These are phyloP conservation scores for Popillia japonica DNA, from an alignment of 1,140 invertebrate genomes.

Conservation along the genomic window DNA sequence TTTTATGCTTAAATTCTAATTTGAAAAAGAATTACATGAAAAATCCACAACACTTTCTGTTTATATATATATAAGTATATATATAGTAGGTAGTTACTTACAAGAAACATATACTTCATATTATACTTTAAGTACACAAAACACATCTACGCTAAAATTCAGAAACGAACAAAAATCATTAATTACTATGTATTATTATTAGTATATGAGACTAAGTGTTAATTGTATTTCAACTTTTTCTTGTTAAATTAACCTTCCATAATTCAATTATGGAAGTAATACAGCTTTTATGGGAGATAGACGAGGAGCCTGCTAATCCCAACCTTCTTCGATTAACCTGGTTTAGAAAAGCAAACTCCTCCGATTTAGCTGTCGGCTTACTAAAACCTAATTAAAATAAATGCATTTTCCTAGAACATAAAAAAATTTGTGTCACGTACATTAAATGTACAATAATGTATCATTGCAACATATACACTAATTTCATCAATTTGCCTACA, in stretches of 20 bases:
- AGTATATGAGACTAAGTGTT: not conserved
- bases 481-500: not conserved
- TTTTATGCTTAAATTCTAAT: slow-evolving; percentile 14
- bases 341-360: too few relatives aligned
- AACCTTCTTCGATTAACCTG: too few relatives aligned
- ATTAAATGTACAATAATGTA: not conserved
- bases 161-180: not conserved
- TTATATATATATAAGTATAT: slow-evolving; percentile 7
- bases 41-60: slow-evolving; percentile 26
- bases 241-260: slow-evolving; percentile 11
- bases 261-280: not conserved
- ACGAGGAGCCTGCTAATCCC: too few relatives aligned
- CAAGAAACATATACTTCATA: slow-evolving; percentile 10
- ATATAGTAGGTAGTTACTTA: too few relatives aligned
- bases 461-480: not conserved
- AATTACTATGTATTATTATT: not conserved
- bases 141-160: slow-evolving; percentile 1
- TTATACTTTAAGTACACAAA: slow-evolving; percentile 28
- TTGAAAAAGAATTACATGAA: slow-evolving; percentile 18
- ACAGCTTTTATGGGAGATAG: too few relatives aligned
- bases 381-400: slow-evolving; percentile 8
- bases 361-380: too few relatives aligned
- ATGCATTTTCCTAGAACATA: slow-evolving; percentile 22
- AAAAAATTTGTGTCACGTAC: slow-evolving; percentile 9
- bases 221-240: not conserved